phyloP scores from a whole-genome alignment of 1,140 invertebrate species.

The Tribolium madens region DNA sequence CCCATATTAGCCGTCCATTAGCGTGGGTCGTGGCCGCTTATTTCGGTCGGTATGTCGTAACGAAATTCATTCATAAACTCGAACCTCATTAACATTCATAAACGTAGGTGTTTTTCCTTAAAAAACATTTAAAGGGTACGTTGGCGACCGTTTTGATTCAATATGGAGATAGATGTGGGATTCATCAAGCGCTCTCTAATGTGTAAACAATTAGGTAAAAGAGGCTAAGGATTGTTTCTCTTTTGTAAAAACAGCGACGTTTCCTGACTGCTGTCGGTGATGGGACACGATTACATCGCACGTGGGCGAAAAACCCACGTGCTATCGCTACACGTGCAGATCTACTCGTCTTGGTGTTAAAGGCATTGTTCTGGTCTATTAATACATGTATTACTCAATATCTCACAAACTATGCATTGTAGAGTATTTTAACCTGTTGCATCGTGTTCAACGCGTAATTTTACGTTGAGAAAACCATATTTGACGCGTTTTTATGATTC shows the following conservation, averaged over 20 bases:
- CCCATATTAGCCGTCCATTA: background rate
- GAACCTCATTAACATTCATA: background rate
- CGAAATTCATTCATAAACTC: background rate
- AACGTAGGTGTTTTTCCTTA: background rate
- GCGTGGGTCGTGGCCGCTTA: background rate
- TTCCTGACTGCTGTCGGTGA: background rate
- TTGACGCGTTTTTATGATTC: too few species aligned
- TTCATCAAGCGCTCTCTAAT: background rate
- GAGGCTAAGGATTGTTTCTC: background rate
- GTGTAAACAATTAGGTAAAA: background rate
- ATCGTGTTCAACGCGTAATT: too few species aligned
- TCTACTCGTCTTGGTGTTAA: background rate
- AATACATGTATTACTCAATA: too few species aligned
- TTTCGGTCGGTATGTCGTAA: background rate
- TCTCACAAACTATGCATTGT: too few species aligned
- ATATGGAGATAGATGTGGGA: background rate
- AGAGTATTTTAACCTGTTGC: too few species aligned
- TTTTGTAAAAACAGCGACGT: background rate
- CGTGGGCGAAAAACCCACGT: constrained; percentile 3
- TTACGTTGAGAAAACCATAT: too few species aligned
- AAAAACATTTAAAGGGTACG: background rate
- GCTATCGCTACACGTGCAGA: background rate
- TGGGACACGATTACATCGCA: background rate
- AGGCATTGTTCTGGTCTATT: too few species aligned
- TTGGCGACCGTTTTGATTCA: background rate